A percentile compares a stretch with the other conserved stretches of the same genome.
These are phyloP conservation scores for Phorcus lineatus DNA, from an alignment of 2,888 invertebrate species.

Conservation along the genomic window DNA sequence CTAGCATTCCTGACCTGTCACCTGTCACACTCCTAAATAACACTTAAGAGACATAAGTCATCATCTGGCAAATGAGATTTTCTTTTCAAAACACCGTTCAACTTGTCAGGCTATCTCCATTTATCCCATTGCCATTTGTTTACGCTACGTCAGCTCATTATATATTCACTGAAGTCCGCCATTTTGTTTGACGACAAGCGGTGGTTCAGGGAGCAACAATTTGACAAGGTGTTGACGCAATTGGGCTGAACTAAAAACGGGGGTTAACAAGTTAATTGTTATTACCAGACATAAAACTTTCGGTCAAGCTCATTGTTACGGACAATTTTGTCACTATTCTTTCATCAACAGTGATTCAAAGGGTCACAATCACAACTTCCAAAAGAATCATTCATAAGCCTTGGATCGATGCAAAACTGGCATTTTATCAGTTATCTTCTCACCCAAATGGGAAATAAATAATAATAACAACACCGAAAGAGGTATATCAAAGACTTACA, in stretches of 20 bases:
- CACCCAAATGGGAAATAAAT: no score
- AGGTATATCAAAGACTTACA: no score
- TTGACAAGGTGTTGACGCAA: not conserved
- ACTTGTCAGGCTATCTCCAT: not conserved
- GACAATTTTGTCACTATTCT: not conserved
- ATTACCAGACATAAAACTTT: not conserved
- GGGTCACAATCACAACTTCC: no score
- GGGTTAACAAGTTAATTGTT: not conserved
- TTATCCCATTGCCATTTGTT: not conserved
- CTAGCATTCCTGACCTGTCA: no score
- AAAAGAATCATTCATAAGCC: no score
- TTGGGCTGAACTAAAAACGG: not conserved
- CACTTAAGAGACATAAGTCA: no score
- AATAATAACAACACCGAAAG: no score
- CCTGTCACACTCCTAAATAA: no score
- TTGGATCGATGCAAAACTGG: no score
- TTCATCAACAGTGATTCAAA: not conserved
- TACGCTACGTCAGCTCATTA: conserved; percentile 7
- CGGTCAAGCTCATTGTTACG: not conserved
- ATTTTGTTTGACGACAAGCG: not conserved
- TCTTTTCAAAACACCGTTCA: not conserved
- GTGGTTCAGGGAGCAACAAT: not conserved
- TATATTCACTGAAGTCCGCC: conserved; percentile 2
- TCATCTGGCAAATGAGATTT: no score
- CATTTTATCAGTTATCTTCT: no score